Conservation (phyloP, 2,113 vertebrate species). For the Rhodinocichla rosea region DNA sequence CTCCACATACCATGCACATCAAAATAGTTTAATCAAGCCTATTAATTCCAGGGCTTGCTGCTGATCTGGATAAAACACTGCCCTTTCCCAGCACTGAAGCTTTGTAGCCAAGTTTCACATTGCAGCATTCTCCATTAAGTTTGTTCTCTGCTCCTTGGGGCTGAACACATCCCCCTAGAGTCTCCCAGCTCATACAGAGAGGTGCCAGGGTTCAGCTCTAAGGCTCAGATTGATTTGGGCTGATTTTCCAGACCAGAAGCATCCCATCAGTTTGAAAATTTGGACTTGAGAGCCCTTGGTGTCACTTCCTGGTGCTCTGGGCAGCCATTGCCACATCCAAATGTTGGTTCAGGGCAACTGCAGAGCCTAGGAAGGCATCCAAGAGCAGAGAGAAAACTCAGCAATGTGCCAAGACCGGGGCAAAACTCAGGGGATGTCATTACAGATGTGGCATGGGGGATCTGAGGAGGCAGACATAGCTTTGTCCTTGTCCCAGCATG, state of each 20-base stretch:
- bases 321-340: neutral
- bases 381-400: neutral
- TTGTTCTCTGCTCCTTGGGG: neutral
- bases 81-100: slow-evolving; percentile 20
- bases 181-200: neutral
- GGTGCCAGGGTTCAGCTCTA: neutral
- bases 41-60: slow-evolving; percentile 34
- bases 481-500: neutral
- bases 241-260: neutral
- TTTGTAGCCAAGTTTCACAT: neutral
- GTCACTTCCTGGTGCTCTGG: neutral
- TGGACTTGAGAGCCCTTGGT: neutral
- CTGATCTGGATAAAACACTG: slow-evolving; percentile 17
- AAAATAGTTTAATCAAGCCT: slow-evolving; percentile 28
- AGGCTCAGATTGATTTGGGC: neutral
- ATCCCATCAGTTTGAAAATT: neutral
- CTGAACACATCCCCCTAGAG: neutral
- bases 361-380: neutral
- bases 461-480: neutral
- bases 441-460: neutral
- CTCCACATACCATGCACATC: slow-evolving; percentile 47
- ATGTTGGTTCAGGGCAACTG: fast-evolving
- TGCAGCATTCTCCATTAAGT: neutral
- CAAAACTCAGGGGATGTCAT: neutral
- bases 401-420: neutral